Evolutionary conservation across 2,888 invertebrate species (phyloP).

Genomic region (Oeneis ivallda): DNA sequence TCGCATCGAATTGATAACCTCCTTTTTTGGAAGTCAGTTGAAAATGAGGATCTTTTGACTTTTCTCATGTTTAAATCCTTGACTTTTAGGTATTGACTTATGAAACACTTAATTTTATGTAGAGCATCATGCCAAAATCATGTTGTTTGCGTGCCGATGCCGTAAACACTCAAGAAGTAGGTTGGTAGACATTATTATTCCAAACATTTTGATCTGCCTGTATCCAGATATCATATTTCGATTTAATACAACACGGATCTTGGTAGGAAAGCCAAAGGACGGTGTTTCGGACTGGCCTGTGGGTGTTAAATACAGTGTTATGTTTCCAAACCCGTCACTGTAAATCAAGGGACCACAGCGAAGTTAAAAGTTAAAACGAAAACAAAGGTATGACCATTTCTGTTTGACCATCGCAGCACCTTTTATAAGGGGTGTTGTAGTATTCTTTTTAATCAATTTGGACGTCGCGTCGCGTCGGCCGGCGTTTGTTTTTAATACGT

Average conservation of each 20-base stretch:
- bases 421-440: constrained; percentile 32
- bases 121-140: neutral
- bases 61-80: too few relatives aligned
- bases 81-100: too few relatives aligned
- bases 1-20: too few relatives aligned
- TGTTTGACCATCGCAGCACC: constrained; percentile 35
- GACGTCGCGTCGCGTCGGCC: constrained; percentile 16
- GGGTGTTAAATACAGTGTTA: constrained; percentile 40
- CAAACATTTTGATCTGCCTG: constrained; percentile 6
- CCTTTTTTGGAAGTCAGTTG: too few relatives aligned
- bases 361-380: constrained; percentile 35
- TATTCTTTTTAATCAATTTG: constrained; percentile 30
- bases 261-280: constrained; percentile 23
- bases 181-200: neutral
- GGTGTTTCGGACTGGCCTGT: constrained; percentile 30
- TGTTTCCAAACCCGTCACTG: constrained; percentile 37
- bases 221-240: constrained; percentile 31
- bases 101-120: too few relatives aligned
- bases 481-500: constrained; percentile 28
- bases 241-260: constrained; percentile 31
- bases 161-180: neutral
- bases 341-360: constrained; percentile 40
- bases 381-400: constrained; percentile 25
- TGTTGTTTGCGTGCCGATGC: neutral
- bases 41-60: too few relatives aligned